phyloP scores from a whole-genome alignment of 2,797 vertebrate genomes.

The Basileuterus tristriatus region DNA sequence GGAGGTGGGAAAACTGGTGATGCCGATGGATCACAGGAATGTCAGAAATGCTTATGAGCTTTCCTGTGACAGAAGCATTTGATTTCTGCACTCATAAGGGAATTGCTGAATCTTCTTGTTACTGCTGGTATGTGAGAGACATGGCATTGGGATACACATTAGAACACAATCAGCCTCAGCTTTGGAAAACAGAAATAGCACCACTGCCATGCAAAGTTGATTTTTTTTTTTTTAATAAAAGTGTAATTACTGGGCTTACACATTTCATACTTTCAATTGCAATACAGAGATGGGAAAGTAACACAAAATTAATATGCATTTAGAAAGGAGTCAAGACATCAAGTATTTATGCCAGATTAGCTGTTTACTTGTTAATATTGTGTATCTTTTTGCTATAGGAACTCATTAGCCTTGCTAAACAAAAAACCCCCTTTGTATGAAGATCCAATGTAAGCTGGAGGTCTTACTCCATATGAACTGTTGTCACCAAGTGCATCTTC shows the following conservation, averaged over 20 bases:
- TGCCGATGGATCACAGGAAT: background rate
- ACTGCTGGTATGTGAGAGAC: background rate
- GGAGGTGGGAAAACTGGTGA: background rate
- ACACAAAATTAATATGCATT: background rate
- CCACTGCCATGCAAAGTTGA: background rate
- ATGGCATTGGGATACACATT: rapidly evolving
- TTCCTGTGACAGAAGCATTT: background rate
- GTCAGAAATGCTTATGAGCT: background rate
- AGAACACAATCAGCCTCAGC: background rate
- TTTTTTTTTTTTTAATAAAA: background rate
- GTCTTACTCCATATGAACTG: background rate
- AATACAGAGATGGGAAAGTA: background rate
- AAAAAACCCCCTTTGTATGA: background rate
- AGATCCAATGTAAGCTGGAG: background rate
- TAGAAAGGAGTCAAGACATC: background rate
- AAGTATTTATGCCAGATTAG: background rate
- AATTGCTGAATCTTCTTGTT: background rate
- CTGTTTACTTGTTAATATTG: background rate
- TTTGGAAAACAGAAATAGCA: background rate
- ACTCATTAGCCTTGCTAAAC: background rate
- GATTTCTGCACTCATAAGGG: background rate
- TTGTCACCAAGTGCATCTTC: background rate
- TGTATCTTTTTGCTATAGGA: background rate
- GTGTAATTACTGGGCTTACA: background rate
- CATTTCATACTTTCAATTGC: background rate